Percentiles rank a stretch among this genome's conserved stretches.
Conservation (phyloP, 1,140 invertebrate species). For the Brachionus asplanchnoidis region DNA sequence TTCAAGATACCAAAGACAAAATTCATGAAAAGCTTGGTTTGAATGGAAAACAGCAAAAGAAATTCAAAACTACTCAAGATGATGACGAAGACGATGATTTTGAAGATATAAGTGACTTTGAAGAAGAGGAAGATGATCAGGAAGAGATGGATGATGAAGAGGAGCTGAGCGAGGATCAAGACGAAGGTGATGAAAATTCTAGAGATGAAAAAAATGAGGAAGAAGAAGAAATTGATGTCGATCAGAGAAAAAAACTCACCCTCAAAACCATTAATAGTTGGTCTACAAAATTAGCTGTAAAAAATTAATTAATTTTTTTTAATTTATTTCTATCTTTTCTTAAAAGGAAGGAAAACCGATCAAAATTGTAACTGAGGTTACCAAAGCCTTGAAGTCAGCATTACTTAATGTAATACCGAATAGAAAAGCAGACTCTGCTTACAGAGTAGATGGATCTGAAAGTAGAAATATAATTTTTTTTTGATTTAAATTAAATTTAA, state of each 20-base stretch:
- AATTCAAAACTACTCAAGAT: neutral
- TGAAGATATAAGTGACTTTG: constrained; percentile 32
- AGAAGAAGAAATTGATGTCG: constrained; percentile 15
- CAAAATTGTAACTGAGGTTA: constrained; percentile 46
- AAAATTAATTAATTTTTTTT: too few relatives aligned
- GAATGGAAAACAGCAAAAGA: neutral
- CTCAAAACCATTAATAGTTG: constrained; percentile 33
- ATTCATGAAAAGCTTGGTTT: neutral
- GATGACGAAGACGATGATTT: neutral
- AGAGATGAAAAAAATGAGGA: neutral
- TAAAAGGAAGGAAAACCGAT: constrained; percentile 43
- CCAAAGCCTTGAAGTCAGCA: constrained; percentile 46
- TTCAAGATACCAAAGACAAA: neutral
- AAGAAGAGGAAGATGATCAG: constrained; percentile 63
- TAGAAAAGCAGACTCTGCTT: constrained; percentile 43
- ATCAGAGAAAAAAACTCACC: constrained; percentile 42
- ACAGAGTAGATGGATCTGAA: constrained; percentile 12
- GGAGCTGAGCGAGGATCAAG: constrained; percentile 36
- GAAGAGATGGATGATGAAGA: constrained; percentile 43
- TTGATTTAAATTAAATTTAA: neutral
- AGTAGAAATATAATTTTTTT: neutral
- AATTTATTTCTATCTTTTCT: neutral
- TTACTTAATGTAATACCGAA: constrained; percentile 46
- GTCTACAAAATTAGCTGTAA: constrained; percentile 44
- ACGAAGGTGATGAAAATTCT: constrained; percentile 37